Evolutionary conservation across 2,888 invertebrate genomes (phyloP), one percentile per base, ranked within the genome.

Genomic region (Oxytorus armatus): DNA sequence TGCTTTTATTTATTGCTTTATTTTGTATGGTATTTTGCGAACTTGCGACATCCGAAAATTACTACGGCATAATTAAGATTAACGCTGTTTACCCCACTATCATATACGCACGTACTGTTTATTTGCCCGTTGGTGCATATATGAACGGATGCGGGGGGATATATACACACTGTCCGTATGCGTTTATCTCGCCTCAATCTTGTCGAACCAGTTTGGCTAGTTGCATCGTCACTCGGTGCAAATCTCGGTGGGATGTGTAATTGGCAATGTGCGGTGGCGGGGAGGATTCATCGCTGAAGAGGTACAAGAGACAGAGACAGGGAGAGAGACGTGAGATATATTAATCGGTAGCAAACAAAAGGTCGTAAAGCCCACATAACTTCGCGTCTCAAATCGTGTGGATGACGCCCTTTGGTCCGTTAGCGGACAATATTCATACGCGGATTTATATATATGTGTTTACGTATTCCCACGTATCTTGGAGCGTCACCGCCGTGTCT

Each of bases 241-340:
- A 80, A 80, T 80, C 76, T 80, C 72, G 68, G 76, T 80, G 47
- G 72, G 66, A 77, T 77, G 76, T 77, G 76, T 80, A 80, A 80
- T 80, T 80, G 79, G 79, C 68, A 72, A 59, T 25, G 51, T 68
- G 72, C 61, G 72, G 74, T 79, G 79, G 74, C 69, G 75, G 72
- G 65, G 63, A 49, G 79, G 70, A 76, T 76, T 79, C 70, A 79
- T 79, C 79, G 70, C 23, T 59, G n/a, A 57, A 57, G 47, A 53
- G 44, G 63, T 44, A 21, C 51, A 44, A 23, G 23, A 29, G 53
- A 18, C 55, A 59, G 49, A 23, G 23, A 55, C 59, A 16, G 33
- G 39, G 23, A 68, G 8, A 25, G 44, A 11, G 1, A 25, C n/a
- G 23, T 25, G 14, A 23, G 39, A 18, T 21, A 18, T 23, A 21